A percentile compares a stretch with the other conserved stretches of the same genome.
phyloP scores from a whole-genome alignment of 2,797 vertebrate genomes.

The Podargus strigoides region DNA sequence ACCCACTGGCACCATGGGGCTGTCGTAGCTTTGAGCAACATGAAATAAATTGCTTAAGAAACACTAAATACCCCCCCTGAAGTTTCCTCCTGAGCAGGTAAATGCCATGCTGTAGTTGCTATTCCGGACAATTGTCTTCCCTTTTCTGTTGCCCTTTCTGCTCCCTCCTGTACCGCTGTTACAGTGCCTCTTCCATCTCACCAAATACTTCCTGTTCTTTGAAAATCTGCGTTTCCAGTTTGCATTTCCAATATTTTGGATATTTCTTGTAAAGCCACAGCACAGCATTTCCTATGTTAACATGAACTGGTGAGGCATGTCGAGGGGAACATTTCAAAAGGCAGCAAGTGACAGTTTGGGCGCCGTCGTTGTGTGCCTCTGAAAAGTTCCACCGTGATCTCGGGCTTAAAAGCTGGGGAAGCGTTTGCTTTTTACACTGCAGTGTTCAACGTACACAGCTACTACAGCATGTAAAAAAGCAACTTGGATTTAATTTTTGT shows the following conservation, averaged over 20 bases:
- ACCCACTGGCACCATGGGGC: not conserved
- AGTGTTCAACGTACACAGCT: not conserved
- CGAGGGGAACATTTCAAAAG: not conserved
- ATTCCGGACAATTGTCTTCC: not conserved
- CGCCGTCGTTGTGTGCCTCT: not conserved
- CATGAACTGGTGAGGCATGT: not conserved
- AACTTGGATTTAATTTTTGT: not conserved
- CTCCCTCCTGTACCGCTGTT: not conserved
- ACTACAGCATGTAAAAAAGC: constrained; percentile 16
- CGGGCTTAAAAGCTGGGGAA: not conserved
- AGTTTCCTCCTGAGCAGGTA: not conserved
- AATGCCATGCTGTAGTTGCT: not conserved
- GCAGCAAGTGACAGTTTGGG: not conserved
- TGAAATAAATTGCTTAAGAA: not conserved
- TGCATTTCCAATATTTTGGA: not conserved
- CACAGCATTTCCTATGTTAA: not conserved
- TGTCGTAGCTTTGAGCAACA: not conserved
- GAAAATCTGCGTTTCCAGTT: not conserved
- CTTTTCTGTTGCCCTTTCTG: not conserved
- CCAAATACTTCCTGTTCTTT: not conserved
- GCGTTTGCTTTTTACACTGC: constrained; percentile 27
- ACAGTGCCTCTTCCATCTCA: constrained; percentile 47
- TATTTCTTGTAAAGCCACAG: not conserved
- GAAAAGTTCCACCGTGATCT: not conserved
- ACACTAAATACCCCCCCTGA: not conserved